Evolutionary conservation across 2,888 invertebrate species (phyloP).

Genomic region (Parnassius glacialis): DNA sequence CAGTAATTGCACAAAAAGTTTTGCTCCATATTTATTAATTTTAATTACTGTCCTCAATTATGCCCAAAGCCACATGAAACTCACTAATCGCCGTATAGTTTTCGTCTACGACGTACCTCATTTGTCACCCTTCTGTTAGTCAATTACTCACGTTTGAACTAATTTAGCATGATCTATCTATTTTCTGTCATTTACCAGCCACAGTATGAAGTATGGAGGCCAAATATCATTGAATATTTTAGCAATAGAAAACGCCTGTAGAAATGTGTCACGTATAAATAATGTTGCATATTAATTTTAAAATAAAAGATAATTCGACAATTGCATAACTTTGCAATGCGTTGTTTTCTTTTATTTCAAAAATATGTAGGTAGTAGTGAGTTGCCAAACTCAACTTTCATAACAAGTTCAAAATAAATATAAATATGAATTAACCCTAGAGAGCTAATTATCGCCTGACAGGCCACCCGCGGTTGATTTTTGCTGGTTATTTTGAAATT

Average conservation of each 20-base stretch:
- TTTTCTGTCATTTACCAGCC: conserved; percentile 17
- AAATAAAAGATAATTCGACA: background rate
- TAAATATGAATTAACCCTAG: no score
- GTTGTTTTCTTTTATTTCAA: no score
- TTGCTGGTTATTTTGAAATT: no score
- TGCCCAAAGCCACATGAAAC: no score
- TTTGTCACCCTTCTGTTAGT: conserved; percentile 42
- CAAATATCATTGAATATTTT: conserved; percentile 2
- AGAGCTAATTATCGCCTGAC: no score
- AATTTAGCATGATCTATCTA: conserved; percentile 21
- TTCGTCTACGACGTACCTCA: conserved; percentile 36
- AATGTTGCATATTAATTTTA: background rate
- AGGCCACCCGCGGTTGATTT: no score
- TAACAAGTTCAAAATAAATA: no score
- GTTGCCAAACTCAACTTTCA: no score
- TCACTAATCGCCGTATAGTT: conserved; percentile 22
- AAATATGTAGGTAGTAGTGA: no score
- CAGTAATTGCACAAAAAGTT: no score
- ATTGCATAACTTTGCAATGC: background rate
- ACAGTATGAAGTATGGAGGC: conserved; percentile 5
- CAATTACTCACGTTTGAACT: conserved; percentile 36
- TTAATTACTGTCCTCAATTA: no score
- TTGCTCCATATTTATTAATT: no score
- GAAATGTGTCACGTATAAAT: conserved; percentile 7
- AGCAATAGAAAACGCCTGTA: conserved; percentile 7